These are phyloP conservation scores for Mimumesa dahlbomi DNA, from an alignment of 2,888 invertebrate species.

Conservation along the genomic window DNA sequence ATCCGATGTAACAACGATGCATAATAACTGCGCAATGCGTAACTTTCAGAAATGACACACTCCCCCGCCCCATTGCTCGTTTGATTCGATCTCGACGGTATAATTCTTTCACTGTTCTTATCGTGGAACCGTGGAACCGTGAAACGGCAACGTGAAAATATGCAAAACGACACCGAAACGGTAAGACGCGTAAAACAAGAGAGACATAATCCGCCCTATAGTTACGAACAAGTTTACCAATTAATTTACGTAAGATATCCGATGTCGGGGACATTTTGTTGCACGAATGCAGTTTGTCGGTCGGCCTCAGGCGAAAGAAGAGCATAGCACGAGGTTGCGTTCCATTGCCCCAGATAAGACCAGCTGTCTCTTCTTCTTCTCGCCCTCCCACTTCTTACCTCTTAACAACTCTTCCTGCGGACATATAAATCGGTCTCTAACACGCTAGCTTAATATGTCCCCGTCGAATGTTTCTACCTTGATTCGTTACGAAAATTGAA, in stretches of 20 bases:
- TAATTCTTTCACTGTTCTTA: not conserved
- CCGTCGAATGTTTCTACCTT: too few species aligned
- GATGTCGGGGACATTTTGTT: constrained; percentile 33
- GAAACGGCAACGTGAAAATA: too few species aligned
- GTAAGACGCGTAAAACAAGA: not conserved
- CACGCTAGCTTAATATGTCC: too few species aligned
- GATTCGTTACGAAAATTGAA: too few species aligned
- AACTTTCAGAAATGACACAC: too few species aligned
- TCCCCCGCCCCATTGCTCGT: constrained; percentile 1
- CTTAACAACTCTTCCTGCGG: not conserved
- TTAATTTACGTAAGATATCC: constrained; percentile 28
- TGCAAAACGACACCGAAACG: not conserved
- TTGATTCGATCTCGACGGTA: constrained; percentile 11
- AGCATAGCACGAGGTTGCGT: constrained; percentile 55
- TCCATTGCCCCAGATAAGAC: constrained; percentile 74
- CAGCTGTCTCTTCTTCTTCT: constrained; percentile 13
- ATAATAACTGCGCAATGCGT: too few species aligned
- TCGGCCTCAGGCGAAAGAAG: constrained; percentile 16
- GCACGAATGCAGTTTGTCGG: constrained; percentile 25
- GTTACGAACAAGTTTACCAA: constrained; percentile 33
- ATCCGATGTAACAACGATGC: too few species aligned
- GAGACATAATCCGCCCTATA: constrained; percentile 1
- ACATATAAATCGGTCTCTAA: too few species aligned
- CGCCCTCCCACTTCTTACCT: not conserved
- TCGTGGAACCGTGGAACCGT: constrained; percentile 2